phyloP scores from a whole-genome alignment of 2,888 invertebrate species.

The Strigamia maritima region DNA sequence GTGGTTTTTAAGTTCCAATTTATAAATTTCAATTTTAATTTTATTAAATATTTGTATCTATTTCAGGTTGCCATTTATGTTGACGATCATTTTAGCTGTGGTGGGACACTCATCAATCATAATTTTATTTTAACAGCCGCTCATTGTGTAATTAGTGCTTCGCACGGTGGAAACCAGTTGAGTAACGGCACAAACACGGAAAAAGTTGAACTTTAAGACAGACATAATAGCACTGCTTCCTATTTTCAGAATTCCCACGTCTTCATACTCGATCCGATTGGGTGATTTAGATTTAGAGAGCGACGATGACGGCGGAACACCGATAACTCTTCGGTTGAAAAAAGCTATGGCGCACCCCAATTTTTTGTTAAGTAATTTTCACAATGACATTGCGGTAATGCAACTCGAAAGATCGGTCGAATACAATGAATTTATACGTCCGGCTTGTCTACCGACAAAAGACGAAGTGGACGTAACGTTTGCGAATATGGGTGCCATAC shows the following conservation, averaged over 20 bases:
- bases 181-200: not conserved
- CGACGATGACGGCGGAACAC: not conserved
- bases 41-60: no score
- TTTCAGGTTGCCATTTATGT: constrained; percentile 31
- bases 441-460: constrained; percentile 2
- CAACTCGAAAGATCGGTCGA: not conserved
- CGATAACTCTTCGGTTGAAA: not conserved
- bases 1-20: not conserved
- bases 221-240: no score
- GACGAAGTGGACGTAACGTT: not conserved
- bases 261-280: not conserved
- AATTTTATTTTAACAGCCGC: constrained; percentile 26
- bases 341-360: not conserved
- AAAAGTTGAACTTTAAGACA: no score
- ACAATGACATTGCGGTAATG: constrained; percentile 37
- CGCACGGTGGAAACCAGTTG: not conserved
- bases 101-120: constrained; percentile 2
- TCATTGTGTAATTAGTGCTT: constrained; percentile 28
- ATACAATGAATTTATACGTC: constrained; percentile 8
- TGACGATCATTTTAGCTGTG: constrained; percentile 13
- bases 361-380: not conserved
- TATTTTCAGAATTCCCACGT: constrained; percentile 9
- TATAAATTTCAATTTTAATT: not conserved
- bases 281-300: constrained; percentile 35
- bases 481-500: constrained; percentile 50